Evolutionary conservation across 2,113 vertebrate species (phyloP), one percentile per base, ranked within the genome.

Genomic region (Epinephelus fuscoguttatus): DNA sequence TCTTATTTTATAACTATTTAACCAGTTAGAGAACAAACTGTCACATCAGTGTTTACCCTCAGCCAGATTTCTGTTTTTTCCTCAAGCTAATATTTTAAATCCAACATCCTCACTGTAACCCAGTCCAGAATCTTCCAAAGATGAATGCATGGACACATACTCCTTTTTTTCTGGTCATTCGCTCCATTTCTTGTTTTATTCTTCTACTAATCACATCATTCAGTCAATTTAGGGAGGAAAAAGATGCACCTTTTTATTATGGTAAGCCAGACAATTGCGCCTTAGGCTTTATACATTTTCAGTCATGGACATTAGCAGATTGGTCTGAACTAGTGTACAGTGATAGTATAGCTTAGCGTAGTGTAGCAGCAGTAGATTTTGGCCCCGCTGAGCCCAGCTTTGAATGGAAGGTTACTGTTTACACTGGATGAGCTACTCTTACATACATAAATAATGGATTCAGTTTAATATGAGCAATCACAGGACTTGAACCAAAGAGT

Each of bases 201-300:
- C 61, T 70, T 71, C 70, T 50, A 60, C 70, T 25, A 53, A 70
- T 73, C 63, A 49, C 74, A 47, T 25, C 60, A 27, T 61, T 67
- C 60, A 60, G 33, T 88, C 40, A 33, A 59, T 30, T 30, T 63
- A 37, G 73, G 85, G 86, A 84, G 70, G 66, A 80, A 66, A 60
- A 88, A 67, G 19, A 90, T 74, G 91, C 93, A 93, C 90, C 86
- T 93, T 95, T 89, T 60, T 69, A 59, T 93, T 91, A 90, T 89
- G 92, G 88, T 92, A 85, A 90, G 61, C 75, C 67, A 76, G 70
- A 85, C 80, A 63, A 33, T 66, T 76, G 79, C 87, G 56, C 68
- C 60, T 76, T 83, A 81, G 68, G 64, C 30, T 76, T 84, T 82
- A 70, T 78, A 60, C 69, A 70, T 78, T 84, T 68, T 60, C 72